These are phyloP conservation scores for Phasia obesa DNA, from an alignment of 2,888 invertebrate genomes.

Conservation along the genomic window DNA sequence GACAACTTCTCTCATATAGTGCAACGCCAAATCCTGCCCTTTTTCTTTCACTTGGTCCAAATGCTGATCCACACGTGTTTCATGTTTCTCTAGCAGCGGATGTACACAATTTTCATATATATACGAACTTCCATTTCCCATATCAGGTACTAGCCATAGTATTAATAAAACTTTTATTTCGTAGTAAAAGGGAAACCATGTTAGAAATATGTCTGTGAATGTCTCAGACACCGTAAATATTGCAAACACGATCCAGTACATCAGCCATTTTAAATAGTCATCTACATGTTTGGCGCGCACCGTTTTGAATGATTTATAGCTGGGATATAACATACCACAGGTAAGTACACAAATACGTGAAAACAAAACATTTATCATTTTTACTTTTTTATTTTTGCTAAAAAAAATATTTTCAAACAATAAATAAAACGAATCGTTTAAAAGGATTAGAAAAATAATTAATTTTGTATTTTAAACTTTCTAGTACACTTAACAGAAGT, in stretches of 20 bases:
- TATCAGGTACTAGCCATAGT: slow-evolving; percentile 96
- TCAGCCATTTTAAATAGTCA: slow-evolving; percentile 99
- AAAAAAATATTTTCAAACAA: no score
- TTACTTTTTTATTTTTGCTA: background rate
- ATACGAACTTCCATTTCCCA: slow-evolving; percentile 95
- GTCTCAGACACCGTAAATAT: slow-evolving; percentile 95
- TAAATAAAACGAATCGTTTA: no score
- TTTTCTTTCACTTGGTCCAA: slow-evolving; percentile 82
- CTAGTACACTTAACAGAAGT: slow-evolving; percentile 22
- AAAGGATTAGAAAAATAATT: no score
- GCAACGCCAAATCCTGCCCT: slow-evolving; percentile 47
- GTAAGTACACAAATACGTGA: slow-evolving; percentile 94
- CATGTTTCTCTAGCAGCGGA: slow-evolving; percentile 93
- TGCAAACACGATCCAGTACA: slow-evolving; percentile 99
- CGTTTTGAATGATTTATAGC: slow-evolving; percentile 89
- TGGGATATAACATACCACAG: slow-evolving; percentile 98
- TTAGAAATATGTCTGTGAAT: slow-evolving; percentile 94
- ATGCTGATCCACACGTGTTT: slow-evolving; percentile 85
- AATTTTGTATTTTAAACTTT: slow-evolving; percentile 9
- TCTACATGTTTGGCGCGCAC: slow-evolving; percentile 97
- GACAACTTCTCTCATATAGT: slow-evolving; percentile 21
- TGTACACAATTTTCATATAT: slow-evolving; percentile 97
- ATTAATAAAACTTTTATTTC: slow-evolving; percentile 97
- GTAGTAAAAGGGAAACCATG: slow-evolving; percentile 97
- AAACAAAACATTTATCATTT: slow-evolving; percentile 81